Percentiles rank a stretch among this genome's conserved stretches.
Conservation (phyloP, 2,113 vertebrate genomes). For the Gymnorhina tibicen region DNA sequence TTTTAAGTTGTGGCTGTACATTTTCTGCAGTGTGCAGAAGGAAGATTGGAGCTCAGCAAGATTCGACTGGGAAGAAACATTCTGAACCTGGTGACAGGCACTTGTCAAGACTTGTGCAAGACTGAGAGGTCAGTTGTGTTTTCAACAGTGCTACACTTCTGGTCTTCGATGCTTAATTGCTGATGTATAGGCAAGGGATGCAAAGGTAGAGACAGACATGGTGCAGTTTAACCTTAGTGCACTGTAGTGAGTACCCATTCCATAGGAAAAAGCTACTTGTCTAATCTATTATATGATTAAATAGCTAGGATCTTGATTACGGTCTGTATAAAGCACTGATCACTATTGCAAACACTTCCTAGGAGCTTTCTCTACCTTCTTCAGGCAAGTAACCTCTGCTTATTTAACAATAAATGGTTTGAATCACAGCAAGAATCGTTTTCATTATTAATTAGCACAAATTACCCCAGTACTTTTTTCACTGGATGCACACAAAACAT, state of each 20-base stretch:
- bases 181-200: neutral
- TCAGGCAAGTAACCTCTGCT: neutral
- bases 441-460: neutral
- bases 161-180: rapidly evolving
- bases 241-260: neutral
- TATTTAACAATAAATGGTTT: neutral
- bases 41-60: neutral
- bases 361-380: neutral
- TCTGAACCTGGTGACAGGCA: neutral
- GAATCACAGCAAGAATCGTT: neutral
- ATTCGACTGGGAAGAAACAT: neutral
- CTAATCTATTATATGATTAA: neutral
- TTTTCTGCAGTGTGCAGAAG: neutral
- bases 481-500: neutral
- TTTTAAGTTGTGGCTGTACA: neutral
- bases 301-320: neutral
- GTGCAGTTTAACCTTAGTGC: neutral
- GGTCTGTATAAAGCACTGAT: neutral
- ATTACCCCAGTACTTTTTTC: neutral
- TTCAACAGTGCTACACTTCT: neutral
- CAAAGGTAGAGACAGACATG: rapidly evolving
- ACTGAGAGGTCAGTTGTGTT: neutral
- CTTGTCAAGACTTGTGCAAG: neutral
- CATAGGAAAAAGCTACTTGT: neutral
- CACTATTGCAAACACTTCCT: neutral